Conservation (phyloP, 1,140 invertebrate species). For the Lepidurus packardi region DNA sequence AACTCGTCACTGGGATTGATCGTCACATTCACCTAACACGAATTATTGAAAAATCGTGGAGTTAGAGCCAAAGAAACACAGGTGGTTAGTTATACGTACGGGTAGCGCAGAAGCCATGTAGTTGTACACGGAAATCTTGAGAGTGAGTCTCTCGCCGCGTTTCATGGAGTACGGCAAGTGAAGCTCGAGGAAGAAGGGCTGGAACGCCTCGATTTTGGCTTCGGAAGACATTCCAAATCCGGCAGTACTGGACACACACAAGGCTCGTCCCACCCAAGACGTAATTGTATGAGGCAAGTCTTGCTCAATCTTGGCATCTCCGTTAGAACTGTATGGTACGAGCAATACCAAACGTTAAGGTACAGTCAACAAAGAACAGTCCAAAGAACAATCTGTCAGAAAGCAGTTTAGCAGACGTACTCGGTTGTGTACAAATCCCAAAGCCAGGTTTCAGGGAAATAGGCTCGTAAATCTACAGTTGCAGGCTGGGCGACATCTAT, state of each 20-base stretch:
- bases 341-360: no score
- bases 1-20: constrained; percentile 42
- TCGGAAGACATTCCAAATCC: constrained; percentile 58
- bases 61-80: neutral
- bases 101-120: constrained; percentile 38
- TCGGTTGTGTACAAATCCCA: constrained; percentile 50
- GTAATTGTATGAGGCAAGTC: constrained; percentile 66
- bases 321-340: constrained; percentile 48
- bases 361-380: no score
- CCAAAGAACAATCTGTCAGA: neutral
- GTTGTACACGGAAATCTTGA: constrained; percentile 47
- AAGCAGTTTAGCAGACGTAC: constrained; percentile 38
- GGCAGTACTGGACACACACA: constrained; percentile 57
- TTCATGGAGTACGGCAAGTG: constrained; percentile 64
- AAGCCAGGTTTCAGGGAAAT: constrained; percentile 64
- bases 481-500: neutral
- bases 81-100: constrained; percentile 44
- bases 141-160: constrained; percentile 58
- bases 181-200: constrained; percentile 66
- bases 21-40: neutral
- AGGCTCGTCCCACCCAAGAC: constrained; percentile 62
- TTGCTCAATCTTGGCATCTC: constrained; percentile 48
- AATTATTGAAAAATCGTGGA: neutral
- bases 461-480: constrained; percentile 48
- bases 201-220: constrained; percentile 56